Evolutionary conservation across 2,888 invertebrate species (phyloP).

Genomic region (Xylocampa areola): DNA sequence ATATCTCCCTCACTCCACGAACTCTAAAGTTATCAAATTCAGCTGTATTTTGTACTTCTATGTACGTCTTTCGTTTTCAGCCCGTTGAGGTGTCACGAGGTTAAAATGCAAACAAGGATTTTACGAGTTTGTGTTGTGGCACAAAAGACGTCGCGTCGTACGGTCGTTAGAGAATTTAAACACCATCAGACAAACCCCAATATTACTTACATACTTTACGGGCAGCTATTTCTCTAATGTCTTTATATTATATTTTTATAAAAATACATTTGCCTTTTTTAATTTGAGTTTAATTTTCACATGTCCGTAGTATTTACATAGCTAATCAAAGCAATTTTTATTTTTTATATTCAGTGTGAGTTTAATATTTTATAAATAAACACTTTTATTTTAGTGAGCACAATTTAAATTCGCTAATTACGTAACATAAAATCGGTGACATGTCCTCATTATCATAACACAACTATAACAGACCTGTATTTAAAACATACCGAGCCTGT

Average conservation of each 20-base stretch:
- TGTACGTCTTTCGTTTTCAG: conserved; percentile 15
- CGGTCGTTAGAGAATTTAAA: not conserved
- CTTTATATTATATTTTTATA: not conserved
- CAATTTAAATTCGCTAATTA: not conserved
- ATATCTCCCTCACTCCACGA: conserved; percentile 56
- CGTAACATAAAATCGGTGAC: not conserved
- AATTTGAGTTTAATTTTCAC: too few relatives aligned
- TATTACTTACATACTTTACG: not conserved
- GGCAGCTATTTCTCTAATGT: not conserved
- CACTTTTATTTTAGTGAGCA: too few relatives aligned
- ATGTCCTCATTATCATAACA: conserved; percentile 24
- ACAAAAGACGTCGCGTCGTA: conserved; percentile 1
- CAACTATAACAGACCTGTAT: conserved; percentile 19
- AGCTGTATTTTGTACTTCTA: conserved; percentile 7
- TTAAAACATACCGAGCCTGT: conserved; percentile 29
- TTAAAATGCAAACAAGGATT: conserved; percentile 9
- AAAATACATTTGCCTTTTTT: not conserved
- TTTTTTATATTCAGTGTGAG: too few relatives aligned
- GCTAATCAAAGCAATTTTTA: too few relatives aligned
- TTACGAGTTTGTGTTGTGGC: not conserved
- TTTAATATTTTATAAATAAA: not conserved
- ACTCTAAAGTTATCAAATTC: conserved; percentile 18
- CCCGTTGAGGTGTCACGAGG: conserved; percentile 1
- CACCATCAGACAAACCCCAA: not conserved
- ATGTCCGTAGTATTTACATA: too few relatives aligned